Percentiles rank a stretch among this genome's conserved stretches.
Conservation (phyloP, 2,113 vertebrate species). For the Malurus alboscapulatus region DNA sequence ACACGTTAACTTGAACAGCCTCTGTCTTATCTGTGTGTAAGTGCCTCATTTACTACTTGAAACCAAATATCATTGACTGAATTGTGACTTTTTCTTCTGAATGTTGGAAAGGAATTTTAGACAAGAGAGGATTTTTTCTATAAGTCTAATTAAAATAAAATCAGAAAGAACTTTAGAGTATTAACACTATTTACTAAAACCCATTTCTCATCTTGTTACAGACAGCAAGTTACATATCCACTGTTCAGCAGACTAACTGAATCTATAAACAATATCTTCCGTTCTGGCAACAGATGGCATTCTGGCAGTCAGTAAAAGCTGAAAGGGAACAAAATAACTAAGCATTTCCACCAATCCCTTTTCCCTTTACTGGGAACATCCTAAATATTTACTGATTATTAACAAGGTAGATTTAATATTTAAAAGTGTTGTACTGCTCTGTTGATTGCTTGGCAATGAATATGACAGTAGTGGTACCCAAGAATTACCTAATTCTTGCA, state of each 20-base stretch:
- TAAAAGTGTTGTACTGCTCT: background rate
- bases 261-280: slow-evolving; percentile 19
- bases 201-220: background rate
- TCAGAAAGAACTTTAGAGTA: background rate
- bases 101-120: background rate
- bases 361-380: background rate
- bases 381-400: background rate
- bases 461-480: background rate
- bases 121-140: background rate
- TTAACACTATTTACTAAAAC: background rate
- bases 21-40: background rate
- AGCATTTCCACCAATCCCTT: background rate
- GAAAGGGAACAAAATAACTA: background rate
- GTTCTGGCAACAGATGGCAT: slow-evolving; percentile 32
- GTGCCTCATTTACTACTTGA: background rate
- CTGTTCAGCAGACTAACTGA: background rate
- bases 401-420: background rate
- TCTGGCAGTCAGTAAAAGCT: slow-evolving; percentile 40
- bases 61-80: background rate
- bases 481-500: background rate
- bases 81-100: background rate
- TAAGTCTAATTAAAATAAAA: slow-evolving; percentile 3
- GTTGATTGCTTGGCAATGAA: background rate
- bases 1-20: background rate
- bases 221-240: background rate